Base-by-base conservation (phyloP, 2,797 vertebrate genomes). In the Odontamblyopus lacepedii region DNA sequence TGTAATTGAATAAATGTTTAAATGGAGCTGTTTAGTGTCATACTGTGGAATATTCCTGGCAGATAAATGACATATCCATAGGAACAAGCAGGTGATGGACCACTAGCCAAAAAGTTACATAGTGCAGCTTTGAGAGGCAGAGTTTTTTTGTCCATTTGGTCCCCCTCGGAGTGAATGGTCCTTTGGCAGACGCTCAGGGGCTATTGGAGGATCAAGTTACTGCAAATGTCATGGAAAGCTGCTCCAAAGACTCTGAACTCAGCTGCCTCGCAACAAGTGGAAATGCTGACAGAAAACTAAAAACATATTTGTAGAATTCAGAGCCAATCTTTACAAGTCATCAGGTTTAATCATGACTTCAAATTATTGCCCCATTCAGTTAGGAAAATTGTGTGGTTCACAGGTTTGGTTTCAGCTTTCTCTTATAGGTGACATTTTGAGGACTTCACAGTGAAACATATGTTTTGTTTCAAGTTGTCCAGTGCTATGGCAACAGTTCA, bases 201-300 rank as follows among this genome's bases (percentile, higher is more conserved):
- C 44, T 13, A 50, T 27, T 3, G 41, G 41, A 27, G 63, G 63
- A 41, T 65, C 63, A 65, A 65, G 41, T 65, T 65, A 48, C 63
- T 18, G 12, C 13, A 65, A 65, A 65, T 65, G 63, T 50, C 63
- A 65, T 48, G 41, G 38, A 65, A 62, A 65, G 63, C 13, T 16
- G 23, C 63, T 66, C 26, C 7, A 51, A 51, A 66, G 44, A 50
- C 23, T 23, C 35, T 27, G n/a, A 81, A 79, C 80, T 85, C 76
- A 73, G 67, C 63, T 73, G 74, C 65, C 71, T 68, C 74, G 71
- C 73, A 81, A 71, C 79, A 85, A 81, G 78, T 85, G 80, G 83
- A 83, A 82, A 80, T 29, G 53, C 72, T 74, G 83, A 80, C 76
- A 67, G 67, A 38, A 63, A n/a, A 56, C 4, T 27, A 16, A 59